phyloP scores from a whole-genome alignment of 2,113 vertebrate genomes.

The Bufo gargarizans region DNA sequence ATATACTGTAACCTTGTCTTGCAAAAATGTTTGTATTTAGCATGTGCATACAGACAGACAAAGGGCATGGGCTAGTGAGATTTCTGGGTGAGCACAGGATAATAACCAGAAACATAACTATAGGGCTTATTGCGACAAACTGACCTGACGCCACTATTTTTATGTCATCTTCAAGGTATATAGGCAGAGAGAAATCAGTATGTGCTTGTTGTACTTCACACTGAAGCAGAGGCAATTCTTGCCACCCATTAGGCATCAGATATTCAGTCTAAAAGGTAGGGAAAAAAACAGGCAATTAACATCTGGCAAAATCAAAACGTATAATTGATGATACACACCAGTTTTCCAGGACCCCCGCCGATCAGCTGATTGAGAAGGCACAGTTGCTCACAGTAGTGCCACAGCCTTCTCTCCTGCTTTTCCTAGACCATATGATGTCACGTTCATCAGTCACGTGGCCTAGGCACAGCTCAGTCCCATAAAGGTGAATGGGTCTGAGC shows the following conservation, averaged over 20 bases:
- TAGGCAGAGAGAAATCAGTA: not conserved
- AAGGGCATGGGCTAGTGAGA: too few relatives aligned
- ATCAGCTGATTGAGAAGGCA: too few relatives aligned
- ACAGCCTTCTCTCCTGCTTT: too few relatives aligned
- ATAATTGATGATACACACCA: not conserved
- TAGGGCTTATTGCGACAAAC: not conserved
- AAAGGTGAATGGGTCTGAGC: too few relatives aligned
- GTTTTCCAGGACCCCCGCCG: too few relatives aligned
- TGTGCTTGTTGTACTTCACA: not conserved
- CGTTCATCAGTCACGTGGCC: too few relatives aligned
- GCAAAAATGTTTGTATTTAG: too few relatives aligned
- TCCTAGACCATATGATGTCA: too few relatives aligned
- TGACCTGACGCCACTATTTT: constrained; percentile 37
- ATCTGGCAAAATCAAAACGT: not conserved
- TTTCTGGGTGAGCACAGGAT: not conserved
- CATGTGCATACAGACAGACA: too few relatives aligned
- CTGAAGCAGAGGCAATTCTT: not conserved
- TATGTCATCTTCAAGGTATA: not conserved
- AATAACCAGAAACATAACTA: not conserved
- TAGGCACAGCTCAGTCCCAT: too few relatives aligned
- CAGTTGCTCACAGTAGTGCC: too few relatives aligned
- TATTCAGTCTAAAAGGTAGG: constrained; percentile 11
- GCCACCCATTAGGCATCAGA: constrained; percentile 48
- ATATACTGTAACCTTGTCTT: too few relatives aligned
- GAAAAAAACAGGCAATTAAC: not conserved